These are phyloP conservation scores for Aradophagus sp. DNA, from an alignment of 1,140 invertebrate species.

Conservation along the genomic window DNA sequence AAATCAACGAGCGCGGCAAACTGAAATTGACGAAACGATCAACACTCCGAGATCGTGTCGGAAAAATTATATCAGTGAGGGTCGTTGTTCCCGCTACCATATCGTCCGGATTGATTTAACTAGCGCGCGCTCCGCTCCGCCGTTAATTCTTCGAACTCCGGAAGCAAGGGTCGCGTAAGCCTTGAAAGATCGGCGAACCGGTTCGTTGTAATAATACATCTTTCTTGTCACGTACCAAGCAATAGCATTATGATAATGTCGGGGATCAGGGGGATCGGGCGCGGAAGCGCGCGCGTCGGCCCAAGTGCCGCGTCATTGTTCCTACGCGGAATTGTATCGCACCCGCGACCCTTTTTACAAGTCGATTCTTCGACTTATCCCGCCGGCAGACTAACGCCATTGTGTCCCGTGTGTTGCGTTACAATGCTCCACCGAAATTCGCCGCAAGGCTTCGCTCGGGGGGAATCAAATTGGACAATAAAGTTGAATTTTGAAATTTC, in stretches of 20 bases:
- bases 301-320: slow-evolving; percentile 54
- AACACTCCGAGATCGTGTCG: too few relatives aligned
- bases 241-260: slow-evolving; percentile 72
- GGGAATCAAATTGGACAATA: too few relatives aligned
- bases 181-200: slow-evolving; percentile 60
- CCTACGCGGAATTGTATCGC: slow-evolving; percentile 46
- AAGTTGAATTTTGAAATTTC: too few relatives aligned
- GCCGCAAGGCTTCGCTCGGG: too few relatives aligned
- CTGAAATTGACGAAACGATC: too few relatives aligned
- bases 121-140: too few relatives aligned
- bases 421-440: slow-evolving; percentile 18
- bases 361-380: slow-evolving; percentile 42
- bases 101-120: too few relatives aligned
- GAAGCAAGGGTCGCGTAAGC: slow-evolving; percentile 55
- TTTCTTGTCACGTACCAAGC: slow-evolving; percentile 70
- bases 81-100: too few relatives aligned
- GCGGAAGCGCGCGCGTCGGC: slow-evolving; percentile 66
- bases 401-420: slow-evolving; percentile 31
- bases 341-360: slow-evolving; percentile 37
- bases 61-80: too few relatives aligned
- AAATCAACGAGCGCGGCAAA: too few relatives aligned
- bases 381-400: slow-evolving; percentile 21
- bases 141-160: slow-evolving; percentile 63
- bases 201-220: slow-evolving; percentile 65
- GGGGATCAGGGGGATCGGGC: slow-evolving; percentile 66